Evolutionary conservation across 2,888 invertebrate species (phyloP).

Genomic region (Xylophagus ater): DNA sequence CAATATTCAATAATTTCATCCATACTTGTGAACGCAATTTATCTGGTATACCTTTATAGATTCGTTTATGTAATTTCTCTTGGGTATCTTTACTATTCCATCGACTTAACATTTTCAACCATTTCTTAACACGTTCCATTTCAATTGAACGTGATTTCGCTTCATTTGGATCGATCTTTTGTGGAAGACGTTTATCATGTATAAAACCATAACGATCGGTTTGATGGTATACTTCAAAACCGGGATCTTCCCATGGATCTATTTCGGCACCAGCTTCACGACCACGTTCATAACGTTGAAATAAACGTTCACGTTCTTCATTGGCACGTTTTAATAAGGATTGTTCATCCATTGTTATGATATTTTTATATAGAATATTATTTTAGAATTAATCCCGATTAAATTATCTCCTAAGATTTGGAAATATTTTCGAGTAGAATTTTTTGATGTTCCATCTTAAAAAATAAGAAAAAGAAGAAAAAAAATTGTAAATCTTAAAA

Average conservation of each 20-base stretch:
- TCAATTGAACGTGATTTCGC: constrained; percentile 64
- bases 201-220: constrained; percentile 91
- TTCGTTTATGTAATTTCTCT: constrained; percentile 66
- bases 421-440: not conserved
- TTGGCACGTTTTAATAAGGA: constrained; percentile 70
- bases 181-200: constrained; percentile 71
- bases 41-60: constrained; percentile 92
- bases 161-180: constrained; percentile 58
- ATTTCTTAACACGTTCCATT: constrained; percentile 80
- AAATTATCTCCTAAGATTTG: not conserved
- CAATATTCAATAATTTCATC: constrained; percentile 58
- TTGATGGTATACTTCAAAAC: constrained; percentile 78
- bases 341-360: constrained; percentile 43
- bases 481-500: too few relatives aligned
- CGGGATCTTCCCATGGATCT: constrained; percentile 93
- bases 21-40: constrained; percentile 58
- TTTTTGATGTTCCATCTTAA: constrained; percentile 7
- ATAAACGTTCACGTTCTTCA: constrained; percentile 82
- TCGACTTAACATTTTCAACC: constrained; percentile 80
- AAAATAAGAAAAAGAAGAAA: constrained; percentile 2
- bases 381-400: constrained; percentile 4
- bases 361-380: not conserved
- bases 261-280: constrained; percentile 77
- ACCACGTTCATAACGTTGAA: constrained; percentile 74
- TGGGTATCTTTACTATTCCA: constrained; percentile 62